Percentiles rank a stretch among this genome's conserved stretches.
Conservation (phyloP, 2,113 vertebrate species). For the Pelvicachromis taeniatus region DNA sequence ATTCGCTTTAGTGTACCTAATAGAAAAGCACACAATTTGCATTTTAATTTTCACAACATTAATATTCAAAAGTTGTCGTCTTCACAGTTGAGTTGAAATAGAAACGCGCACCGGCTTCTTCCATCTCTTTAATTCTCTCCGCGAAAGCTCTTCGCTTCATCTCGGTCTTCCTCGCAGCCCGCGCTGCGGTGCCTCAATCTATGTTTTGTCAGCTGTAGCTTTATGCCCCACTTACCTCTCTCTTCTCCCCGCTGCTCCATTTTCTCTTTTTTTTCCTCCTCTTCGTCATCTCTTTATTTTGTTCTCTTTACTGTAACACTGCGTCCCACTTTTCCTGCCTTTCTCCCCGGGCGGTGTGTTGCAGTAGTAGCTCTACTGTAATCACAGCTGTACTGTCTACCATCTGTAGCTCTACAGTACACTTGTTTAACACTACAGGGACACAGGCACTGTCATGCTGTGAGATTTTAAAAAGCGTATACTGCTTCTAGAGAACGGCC, state of each 20-base stretch:
- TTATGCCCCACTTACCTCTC: neutral
- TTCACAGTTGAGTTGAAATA: neutral
- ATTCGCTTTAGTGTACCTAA: neutral
- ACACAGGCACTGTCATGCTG: neutral
- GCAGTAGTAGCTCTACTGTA: slow-evolving; percentile 2
- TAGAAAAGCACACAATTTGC: neutral
- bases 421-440: neutral
- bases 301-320: neutral
- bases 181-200: neutral
- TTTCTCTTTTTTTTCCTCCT: neutral
- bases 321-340: neutral
- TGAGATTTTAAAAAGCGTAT: neutral
- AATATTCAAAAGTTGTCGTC: neutral
- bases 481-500: neutral
- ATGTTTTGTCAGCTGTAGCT: neutral
- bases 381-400: slow-evolving; percentile 2
- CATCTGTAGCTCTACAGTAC: neutral
- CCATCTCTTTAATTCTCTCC: neutral
- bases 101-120: neutral
- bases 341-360: neutral
- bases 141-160: neutral
- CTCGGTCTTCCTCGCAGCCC: neutral
- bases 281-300: neutral
- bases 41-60: neutral
- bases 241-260: neutral